Conservation (phyloP, 2,113 vertebrate genomes). For the Nannobrachium achirus region DNA sequence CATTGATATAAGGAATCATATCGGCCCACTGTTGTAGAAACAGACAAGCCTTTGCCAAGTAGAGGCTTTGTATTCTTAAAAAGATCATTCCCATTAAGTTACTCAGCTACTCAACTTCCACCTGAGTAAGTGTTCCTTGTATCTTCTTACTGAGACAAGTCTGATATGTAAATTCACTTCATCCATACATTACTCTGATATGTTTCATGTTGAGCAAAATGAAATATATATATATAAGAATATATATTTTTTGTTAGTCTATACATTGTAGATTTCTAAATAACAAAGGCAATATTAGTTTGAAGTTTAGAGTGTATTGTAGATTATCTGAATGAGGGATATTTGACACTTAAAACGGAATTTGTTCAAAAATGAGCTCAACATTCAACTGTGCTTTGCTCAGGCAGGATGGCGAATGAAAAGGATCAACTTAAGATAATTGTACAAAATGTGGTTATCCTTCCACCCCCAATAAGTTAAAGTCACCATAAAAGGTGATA, state of each 20-base stretch:
- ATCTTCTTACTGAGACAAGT: conserved; percentile 59
- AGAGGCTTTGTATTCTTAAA: conserved; percentile 67
- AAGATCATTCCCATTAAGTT: conserved; percentile 75
- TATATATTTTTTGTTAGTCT: conserved; percentile 88
- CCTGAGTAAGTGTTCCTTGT: conserved; percentile 52
- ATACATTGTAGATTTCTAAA: conserved; percentile 89
- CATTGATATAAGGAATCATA: conserved; percentile 48
- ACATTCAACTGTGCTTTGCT: conserved; percentile 41
- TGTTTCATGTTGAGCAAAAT: conserved; percentile 81
- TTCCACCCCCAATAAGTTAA: conserved; percentile 27
- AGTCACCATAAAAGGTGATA: background rate
- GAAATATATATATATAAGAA: conserved; percentile 81
- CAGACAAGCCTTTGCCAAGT: conserved; percentile 58
- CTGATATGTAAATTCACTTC: conserved; percentile 73
- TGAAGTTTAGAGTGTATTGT: conserved; percentile 83
- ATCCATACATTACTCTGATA: conserved; percentile 72
- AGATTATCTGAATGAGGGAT: conserved; percentile 75
- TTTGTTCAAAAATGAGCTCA: conserved; percentile 53
- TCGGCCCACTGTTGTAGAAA: conserved; percentile 47
- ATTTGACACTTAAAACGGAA: conserved; percentile 72
- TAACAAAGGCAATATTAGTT: conserved; percentile 81
- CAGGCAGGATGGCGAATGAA: conserved; percentile 37
- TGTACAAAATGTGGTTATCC: conserved; percentile 46
- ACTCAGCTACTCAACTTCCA: conserved; percentile 64
- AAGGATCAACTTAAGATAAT: conserved; percentile 47